These are phyloP conservation scores for Asobara japonica DNA, from an alignment of 1,140 invertebrate genomes.

Conservation along the genomic window DNA sequence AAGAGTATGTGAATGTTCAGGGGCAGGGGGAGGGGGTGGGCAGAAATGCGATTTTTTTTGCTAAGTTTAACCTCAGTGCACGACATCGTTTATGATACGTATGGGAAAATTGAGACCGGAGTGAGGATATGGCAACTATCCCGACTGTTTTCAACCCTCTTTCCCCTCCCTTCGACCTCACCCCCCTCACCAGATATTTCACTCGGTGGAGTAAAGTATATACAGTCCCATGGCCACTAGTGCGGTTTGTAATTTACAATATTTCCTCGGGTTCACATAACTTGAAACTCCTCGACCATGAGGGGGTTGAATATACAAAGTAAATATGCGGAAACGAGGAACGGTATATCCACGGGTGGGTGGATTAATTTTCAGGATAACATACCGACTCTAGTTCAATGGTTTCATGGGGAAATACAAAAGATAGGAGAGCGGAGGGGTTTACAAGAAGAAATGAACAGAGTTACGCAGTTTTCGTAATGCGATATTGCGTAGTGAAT, in stretches of 20 bases:
- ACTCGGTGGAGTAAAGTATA: not conserved
- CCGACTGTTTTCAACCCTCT: not conserved
- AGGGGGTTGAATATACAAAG: not conserved
- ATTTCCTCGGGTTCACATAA: constrained; percentile 22
- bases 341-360: not conserved
- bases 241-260: constrained; percentile 20
- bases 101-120: not conserved
- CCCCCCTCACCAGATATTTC: not conserved
- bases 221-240: not conserved
- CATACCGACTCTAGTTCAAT: constrained; percentile 4
- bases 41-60: not conserved
- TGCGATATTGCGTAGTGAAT: not conserved
- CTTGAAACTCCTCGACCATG: constrained; percentile 16
- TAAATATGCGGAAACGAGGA: constrained; percentile 15
- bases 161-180: not conserved
- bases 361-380: constrained; percentile 19
- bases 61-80: not conserved
- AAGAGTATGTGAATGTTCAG: not conserved
- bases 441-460: not conserved
- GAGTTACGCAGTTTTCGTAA: not conserved
- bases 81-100: not conserved
- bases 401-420: not conserved
- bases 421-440: not conserved
- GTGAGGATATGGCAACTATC: not conserved
- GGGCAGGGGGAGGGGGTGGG: too few species aligned